Conservation (phyloP, 2,888 invertebrate species). For the Thymelicus lineola region DNA sequence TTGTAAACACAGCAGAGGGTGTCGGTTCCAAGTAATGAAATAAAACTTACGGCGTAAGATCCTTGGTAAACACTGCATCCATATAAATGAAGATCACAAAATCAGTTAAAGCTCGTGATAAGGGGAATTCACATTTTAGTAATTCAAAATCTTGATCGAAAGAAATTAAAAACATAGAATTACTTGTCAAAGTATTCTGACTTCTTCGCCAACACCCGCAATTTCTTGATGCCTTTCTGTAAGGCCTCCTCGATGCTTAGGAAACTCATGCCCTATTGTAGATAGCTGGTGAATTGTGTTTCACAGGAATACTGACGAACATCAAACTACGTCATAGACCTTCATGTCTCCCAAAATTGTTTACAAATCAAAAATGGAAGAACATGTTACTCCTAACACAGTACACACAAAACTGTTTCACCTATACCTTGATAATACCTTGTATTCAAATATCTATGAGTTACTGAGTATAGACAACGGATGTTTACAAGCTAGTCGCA, state of each 20-base stretch:
- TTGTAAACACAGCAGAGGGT: too few species aligned
- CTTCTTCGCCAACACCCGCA: not conserved
- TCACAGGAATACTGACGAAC: not conserved
- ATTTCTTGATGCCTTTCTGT: not conserved
- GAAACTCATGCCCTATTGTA: too few species aligned
- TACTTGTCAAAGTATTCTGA: not conserved
- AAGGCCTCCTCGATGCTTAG: too few species aligned
- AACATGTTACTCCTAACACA: not conserved
- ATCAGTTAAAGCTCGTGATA: too few species aligned
- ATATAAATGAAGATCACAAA: too few species aligned
- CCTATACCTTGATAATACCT: not conserved
- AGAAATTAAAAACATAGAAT: not conserved
- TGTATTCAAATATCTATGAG: not conserved
- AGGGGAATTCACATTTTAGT: too few species aligned
- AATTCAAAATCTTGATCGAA: too few species aligned
- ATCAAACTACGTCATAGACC: not conserved
- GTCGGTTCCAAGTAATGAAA: too few species aligned
- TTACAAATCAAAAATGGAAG: not conserved
- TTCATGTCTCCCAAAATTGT: not conserved
- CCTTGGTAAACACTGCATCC: too few species aligned
- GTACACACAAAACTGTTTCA: constrained; percentile 2
- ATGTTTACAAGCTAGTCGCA: constrained; percentile 18
- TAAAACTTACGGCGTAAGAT: too few species aligned
- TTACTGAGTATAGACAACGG: constrained; percentile 5
- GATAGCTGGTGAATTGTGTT: not conserved